Evolutionary conservation across 2,113 vertebrate genomes (phyloP).

Genomic region (Cathartes aura): DNA sequence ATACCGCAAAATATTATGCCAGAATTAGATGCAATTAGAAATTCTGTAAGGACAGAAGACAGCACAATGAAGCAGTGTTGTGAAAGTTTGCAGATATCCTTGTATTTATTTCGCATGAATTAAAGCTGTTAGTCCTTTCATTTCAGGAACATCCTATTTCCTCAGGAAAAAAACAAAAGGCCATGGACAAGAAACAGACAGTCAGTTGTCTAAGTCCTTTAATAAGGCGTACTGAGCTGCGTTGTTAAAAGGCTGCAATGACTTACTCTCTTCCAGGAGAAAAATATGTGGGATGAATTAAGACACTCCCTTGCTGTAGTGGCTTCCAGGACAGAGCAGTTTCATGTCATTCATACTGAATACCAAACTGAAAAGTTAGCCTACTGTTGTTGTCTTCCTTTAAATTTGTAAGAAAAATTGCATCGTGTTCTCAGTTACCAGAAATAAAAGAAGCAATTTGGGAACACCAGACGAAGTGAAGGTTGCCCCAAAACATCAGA

Average conservation of each 20-base stretch:
- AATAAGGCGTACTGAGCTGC: background rate
- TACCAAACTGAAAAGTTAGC: background rate
- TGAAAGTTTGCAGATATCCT: background rate
- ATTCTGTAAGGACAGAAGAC: background rate
- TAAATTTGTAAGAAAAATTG: background rate
- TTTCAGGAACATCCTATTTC: background rate
- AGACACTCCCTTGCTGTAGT: background rate
- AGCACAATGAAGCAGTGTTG: background rate
- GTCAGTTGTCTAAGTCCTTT: background rate
- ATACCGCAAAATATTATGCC: slow-evolving; percentile 10
- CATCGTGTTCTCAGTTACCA: background rate
- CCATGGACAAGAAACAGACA: background rate
- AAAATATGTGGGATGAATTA: background rate
- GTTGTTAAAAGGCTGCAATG: background rate
- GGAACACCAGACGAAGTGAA: background rate
- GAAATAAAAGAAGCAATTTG: background rate
- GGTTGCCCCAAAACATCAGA: background rate
- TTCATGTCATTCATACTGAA: background rate
- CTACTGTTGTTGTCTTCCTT: background rate
- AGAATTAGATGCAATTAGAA: slow-evolving; percentile 17
- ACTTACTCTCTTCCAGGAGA: background rate
- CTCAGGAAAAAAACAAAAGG: background rate
- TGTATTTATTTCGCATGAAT: background rate
- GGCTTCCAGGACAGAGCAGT: background rate
- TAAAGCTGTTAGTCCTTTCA: background rate